Conservation (phyloP, 2,113 vertebrate species). For the Ochotona princeps region DNA sequence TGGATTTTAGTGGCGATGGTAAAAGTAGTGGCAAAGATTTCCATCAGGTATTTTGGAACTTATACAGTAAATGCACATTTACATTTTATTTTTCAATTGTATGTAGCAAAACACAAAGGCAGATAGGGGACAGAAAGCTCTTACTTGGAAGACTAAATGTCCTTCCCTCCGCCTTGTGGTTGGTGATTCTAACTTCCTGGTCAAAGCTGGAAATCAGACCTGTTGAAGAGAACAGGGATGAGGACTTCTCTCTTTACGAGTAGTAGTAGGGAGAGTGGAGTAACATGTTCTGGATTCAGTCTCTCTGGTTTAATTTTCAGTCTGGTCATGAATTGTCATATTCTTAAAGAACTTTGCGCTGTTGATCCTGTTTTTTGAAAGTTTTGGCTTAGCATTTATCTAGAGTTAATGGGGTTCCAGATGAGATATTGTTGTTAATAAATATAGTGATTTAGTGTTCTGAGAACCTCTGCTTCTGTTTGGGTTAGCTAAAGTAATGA, state of each 20-base stretch:
- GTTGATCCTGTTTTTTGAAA: background rate
- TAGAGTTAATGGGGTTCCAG: constrained; percentile 39
- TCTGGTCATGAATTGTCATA: background rate
- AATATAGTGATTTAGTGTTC: constrained; percentile 14
- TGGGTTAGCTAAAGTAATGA: background rate
- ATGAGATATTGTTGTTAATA: constrained; percentile 56
- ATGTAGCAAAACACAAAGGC: background rate
- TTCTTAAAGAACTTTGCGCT: background rate
- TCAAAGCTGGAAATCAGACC: background rate
- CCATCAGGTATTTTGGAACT: constrained; percentile 93
- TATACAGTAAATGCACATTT: constrained; percentile 1
- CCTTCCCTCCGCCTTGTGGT: background rate
- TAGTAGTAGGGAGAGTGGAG: background rate
- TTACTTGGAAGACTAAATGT: constrained; percentile 18
- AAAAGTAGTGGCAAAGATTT: constrained; percentile 99
- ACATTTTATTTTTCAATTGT: background rate
- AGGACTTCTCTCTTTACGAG: background rate
- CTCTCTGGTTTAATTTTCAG: constrained; percentile 34
- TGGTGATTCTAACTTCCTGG: background rate
- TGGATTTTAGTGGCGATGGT: constrained; percentile 99
- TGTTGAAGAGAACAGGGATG: constrained; percentile 17
- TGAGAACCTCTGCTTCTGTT: background rate
- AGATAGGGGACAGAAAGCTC: constrained; percentile 5
- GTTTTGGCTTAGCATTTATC: constrained; percentile 39
- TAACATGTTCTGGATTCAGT: background rate